These are phyloP conservation scores for Cherax destructor DNA, from an alignment of 1,140 invertebrate genomes.

Conservation along the genomic window DNA sequence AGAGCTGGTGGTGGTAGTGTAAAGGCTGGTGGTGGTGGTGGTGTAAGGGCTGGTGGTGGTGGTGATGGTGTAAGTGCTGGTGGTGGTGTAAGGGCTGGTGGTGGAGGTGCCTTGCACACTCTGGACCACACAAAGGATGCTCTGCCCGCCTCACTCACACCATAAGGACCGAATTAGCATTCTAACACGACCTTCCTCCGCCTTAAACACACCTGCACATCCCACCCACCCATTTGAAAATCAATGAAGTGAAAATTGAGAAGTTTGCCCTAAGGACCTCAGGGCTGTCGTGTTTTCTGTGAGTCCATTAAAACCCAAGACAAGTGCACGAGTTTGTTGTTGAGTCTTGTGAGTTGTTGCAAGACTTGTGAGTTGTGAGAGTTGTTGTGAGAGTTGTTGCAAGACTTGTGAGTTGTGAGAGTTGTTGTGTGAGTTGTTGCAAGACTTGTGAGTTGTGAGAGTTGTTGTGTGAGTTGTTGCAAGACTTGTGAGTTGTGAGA, in stretches of 20 bases:
- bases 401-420: neutral
- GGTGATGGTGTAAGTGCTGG: neutral
- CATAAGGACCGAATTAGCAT: constrained; percentile 37
- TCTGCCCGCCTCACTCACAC: neutral
- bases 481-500: no score
- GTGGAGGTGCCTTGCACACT: neutral
- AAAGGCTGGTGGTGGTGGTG: no score
- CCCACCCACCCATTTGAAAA: constrained; percentile 51
- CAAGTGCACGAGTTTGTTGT: constrained; percentile 20
- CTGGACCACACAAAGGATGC: neutral
- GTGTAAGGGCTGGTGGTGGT: no score
- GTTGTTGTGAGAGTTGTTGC: neutral
- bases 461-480: no score
- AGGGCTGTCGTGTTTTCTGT: constrained; percentile 36
- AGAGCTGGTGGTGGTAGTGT: no score
- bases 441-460: no score
- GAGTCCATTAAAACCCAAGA: constrained; percentile 44
- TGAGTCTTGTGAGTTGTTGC: no score
- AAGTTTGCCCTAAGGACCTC: constrained; percentile 49
- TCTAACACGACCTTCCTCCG: constrained; percentile 4
- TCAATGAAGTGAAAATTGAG: constrained; percentile 66
- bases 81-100: neutral
- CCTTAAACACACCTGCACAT: constrained; percentile 38
- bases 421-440: no score
- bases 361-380: neutral